Percentiles rank a stretch among this genome's conserved stretches.
Conservation (phyloP, 2,888 invertebrate genomes). For the Plagiodera versicolora region DNA sequence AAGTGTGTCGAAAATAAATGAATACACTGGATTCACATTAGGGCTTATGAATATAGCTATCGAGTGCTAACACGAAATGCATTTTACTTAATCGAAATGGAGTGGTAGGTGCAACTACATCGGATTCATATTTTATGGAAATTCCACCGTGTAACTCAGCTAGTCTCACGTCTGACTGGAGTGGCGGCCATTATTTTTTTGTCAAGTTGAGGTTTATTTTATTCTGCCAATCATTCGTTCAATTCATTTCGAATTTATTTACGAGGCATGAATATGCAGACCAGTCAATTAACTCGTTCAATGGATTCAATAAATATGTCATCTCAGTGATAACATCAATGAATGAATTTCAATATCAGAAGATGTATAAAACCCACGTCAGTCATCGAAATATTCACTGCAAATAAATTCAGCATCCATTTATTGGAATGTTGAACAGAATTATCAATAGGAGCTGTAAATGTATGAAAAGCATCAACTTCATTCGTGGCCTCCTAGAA, state of each 20-base stretch:
- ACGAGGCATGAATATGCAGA: not conserved
- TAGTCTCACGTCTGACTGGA: too few species aligned
- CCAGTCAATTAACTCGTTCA: not conserved
- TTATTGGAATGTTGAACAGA: too few species aligned
- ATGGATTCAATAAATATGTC: conserved; percentile 3
- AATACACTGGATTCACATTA: conserved; percentile 13
- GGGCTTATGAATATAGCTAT: conserved; percentile 9
- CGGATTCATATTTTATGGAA: conserved; percentile 5
- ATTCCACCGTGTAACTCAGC: too few species aligned
- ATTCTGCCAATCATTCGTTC: conserved; percentile 13
- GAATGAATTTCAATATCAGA: not conserved
- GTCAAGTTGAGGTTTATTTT: conserved; percentile 1
- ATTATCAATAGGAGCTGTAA: too few species aligned
- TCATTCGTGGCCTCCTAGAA: too few species aligned
- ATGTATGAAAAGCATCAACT: too few species aligned
- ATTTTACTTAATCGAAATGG: conserved; percentile 39
- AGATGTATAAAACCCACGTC: too few species aligned
- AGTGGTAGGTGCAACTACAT: conserved; percentile 3
- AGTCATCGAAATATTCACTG: too few species aligned
- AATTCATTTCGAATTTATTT: not conserved
- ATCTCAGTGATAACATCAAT: not conserved
- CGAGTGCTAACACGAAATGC: conserved; percentile 37
- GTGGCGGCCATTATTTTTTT: not conserved
- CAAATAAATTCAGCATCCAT: too few species aligned
- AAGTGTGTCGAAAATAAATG: conserved; percentile 7